Percentiles rank a stretch among this genome's conserved stretches.
Evolutionary conservation across 2,113 vertebrate genomes (phyloP).

Genomic region (Arvicanthis niloticus): DNA sequence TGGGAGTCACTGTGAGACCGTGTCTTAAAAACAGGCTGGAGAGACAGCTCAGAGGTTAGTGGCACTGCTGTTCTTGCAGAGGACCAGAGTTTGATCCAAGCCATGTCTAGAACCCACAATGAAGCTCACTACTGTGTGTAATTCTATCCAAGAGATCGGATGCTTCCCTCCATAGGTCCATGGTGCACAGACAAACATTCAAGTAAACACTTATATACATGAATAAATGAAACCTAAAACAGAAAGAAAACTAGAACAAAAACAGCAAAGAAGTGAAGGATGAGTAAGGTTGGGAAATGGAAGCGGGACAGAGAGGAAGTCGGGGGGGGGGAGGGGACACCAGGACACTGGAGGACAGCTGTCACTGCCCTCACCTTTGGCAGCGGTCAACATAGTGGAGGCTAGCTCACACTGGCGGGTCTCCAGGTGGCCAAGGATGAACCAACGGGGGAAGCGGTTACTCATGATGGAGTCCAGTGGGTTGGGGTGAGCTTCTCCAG

Average conservation of each 20-base stretch:
- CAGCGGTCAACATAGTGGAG: conserved; percentile 84
- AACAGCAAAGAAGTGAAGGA: neutral
- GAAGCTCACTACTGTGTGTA: neutral
- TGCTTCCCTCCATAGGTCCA: neutral
- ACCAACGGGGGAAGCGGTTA: conserved; percentile 85
- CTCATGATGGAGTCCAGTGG: conserved; percentile 81
- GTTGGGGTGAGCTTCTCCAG: conserved; percentile 76
- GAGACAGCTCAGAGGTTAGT: neutral
- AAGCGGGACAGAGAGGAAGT: neutral
- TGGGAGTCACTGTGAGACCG: neutral
- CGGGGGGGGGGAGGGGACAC: neutral
- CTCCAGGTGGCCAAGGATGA: conserved; percentile 86
- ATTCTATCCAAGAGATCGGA: neutral
- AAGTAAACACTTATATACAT: neutral
- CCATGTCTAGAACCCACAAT: neutral
- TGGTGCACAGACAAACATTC: neutral
- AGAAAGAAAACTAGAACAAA: neutral
- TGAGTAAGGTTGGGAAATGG: neutral
- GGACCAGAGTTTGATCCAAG: neutral
- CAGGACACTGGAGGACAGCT: neutral
- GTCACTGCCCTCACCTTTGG: conserved; percentile 80
- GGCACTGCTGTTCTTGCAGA: neutral
- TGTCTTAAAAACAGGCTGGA: neutral
- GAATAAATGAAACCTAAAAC: neutral
- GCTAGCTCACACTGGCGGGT: conserved; percentile 87